These are phyloP conservation scores for Odontocerum albicorne DNA, from an alignment of 2,888 invertebrate genomes.

Conservation along the genomic window DNA sequence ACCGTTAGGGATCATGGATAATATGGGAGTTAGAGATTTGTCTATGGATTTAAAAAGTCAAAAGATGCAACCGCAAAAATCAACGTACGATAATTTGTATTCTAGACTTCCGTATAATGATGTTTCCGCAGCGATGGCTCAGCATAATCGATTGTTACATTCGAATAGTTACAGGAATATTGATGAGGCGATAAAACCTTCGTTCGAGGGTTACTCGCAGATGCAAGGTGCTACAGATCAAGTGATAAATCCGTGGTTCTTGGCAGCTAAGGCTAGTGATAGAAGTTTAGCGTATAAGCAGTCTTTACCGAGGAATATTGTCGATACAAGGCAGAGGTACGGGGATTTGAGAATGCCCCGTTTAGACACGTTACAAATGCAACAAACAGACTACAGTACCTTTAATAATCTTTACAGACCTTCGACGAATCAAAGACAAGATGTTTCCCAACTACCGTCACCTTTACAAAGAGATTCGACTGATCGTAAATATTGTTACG, in stretches of 20 bases:
- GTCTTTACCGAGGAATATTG: background rate
- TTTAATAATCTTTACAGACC: constrained; percentile 11
- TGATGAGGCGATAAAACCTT: constrained; percentile 12
- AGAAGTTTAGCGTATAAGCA: constrained; percentile 4
- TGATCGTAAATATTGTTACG: constrained; percentile 25
- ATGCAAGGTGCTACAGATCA: constrained; percentile 5
- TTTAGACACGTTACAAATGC: constrained; percentile 12
- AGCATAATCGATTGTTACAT: constrained; percentile 15
- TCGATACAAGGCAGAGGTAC: constrained; percentile 21
- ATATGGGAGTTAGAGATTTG: constrained; percentile 15
- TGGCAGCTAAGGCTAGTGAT: constrained; percentile 19
- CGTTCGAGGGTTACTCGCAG: constrained; percentile 17
- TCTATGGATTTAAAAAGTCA: constrained; percentile 6
- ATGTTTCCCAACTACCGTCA: constrained; percentile 9
- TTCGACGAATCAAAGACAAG: constrained; percentile 17
- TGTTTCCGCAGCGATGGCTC: constrained; percentile 8
- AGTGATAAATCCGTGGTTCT: constrained; percentile 28
- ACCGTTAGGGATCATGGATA: constrained; percentile 1
- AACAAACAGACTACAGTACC: constrained; percentile 25
- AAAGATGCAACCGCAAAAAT: constrained; percentile 1
- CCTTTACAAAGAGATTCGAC: constrained; percentile 1
- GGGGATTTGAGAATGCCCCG: constrained; percentile 21
- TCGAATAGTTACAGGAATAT: constrained; percentile 18
- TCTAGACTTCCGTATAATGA: constrained; percentile 13
- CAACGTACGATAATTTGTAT: constrained; percentile 16